Conservation (phyloP, 2,113 vertebrate species). For the Reinhardtius hippoglossoides region DNA sequence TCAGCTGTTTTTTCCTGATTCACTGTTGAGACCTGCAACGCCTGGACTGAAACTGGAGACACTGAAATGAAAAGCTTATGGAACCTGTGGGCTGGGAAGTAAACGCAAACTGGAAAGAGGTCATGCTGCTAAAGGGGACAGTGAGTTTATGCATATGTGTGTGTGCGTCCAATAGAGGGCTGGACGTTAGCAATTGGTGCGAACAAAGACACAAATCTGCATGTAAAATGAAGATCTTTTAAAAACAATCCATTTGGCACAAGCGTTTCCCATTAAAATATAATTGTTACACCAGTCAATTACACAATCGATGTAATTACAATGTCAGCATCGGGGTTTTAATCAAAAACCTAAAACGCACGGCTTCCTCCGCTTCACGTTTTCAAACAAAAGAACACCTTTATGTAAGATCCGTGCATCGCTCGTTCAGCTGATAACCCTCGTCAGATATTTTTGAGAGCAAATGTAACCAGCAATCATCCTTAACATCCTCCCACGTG, state of each 20-base stretch:
- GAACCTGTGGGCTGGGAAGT: constrained; percentile 40
- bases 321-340: background rate
- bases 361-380: background rate
- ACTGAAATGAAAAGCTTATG: constrained; percentile 42
- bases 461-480: constrained; percentile 49
- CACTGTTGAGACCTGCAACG: constrained; percentile 58
- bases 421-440: constrained; percentile 40
- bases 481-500: constrained; percentile 62
- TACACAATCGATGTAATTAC: background rate
- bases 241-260: background rate
- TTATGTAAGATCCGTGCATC: constrained; percentile 46
- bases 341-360: background rate
- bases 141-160: background rate
- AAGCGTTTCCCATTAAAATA: background rate
- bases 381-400: constrained; percentile 17
- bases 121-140: background rate
- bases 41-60: constrained; percentile 45
- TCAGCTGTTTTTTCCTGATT: constrained; percentile 56
- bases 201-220: too few species aligned
- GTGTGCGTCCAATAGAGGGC: background rate
- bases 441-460: constrained; percentile 50
- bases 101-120: constrained; percentile 4
- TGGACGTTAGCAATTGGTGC: too few species aligned
- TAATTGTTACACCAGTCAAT: background rate
- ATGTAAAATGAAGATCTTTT: background rate